Evolutionary conservation across 2,113 vertebrate genomes (phyloP).

Genomic region (Gavia stellata): DNA sequence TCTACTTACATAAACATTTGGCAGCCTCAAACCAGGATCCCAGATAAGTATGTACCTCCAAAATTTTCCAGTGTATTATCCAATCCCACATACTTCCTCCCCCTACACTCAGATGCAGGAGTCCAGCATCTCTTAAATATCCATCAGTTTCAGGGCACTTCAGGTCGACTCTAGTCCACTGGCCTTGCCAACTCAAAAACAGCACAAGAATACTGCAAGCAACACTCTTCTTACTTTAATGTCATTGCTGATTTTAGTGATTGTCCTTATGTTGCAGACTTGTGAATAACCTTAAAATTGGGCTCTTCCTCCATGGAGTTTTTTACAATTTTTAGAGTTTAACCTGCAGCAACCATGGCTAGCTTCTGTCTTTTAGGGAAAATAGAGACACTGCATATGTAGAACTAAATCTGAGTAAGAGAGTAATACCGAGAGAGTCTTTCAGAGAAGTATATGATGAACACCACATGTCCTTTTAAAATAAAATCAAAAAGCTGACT

Average conservation of each 20-base stretch:
- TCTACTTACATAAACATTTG: background rate
- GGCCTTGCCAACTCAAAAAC: background rate
- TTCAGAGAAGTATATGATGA: background rate
- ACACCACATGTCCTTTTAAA: background rate
- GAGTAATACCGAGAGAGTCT: background rate
- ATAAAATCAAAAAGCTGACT: background rate
- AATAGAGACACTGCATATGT: background rate
- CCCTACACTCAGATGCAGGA: background rate
- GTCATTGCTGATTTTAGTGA: background rate
- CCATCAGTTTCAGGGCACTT: background rate
- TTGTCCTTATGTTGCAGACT: background rate
- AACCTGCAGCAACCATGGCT: background rate
- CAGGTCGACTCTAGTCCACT: background rate
- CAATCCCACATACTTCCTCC: background rate
- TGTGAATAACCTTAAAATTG: background rate
- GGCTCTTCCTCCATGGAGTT: background rate
- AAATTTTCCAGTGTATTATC: background rate
- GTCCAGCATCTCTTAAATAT: background rate
- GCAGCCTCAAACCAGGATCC: background rate
- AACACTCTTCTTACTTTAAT: background rate
- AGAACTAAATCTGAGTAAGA: background rate
- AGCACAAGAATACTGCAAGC: background rate
- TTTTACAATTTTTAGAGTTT: background rate
- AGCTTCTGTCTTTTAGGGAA: background rate
- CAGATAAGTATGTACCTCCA: background rate